These are phyloP conservation scores for Amblyraja radiata DNA, from an alignment of 2,797 vertebrate species.

Conservation along the genomic window DNA sequence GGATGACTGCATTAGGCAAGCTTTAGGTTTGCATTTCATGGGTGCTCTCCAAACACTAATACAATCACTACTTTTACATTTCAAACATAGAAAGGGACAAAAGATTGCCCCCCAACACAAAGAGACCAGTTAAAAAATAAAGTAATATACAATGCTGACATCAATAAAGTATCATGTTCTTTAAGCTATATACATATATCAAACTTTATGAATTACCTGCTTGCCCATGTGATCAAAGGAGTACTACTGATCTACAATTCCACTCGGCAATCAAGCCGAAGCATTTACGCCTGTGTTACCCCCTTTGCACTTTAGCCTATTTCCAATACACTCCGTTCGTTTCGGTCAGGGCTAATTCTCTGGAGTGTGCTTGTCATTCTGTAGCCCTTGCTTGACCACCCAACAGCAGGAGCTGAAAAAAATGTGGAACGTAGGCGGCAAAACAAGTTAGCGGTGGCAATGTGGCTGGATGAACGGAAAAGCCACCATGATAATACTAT, in stretches of 20 bases:
- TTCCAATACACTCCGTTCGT: neutral
- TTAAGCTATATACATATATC: neutral
- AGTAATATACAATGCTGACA: neutral
- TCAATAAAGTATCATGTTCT: neutral
- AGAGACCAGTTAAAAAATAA: neutral
- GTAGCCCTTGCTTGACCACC: neutral
- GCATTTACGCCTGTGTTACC: neutral
- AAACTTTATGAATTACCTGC: neutral
- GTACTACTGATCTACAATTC: neutral
- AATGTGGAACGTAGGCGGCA: neutral
- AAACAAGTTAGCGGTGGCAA: neutral
- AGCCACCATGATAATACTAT: neutral
- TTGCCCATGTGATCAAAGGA: neutral
- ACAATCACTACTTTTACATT: slow-evolving; percentile 22
- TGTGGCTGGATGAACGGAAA: neutral
- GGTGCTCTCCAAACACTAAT: neutral
- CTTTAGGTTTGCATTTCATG: slow-evolving; percentile 1
- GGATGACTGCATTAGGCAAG: neutral
- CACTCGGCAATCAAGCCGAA: neutral
- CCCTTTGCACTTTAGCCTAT: neutral
- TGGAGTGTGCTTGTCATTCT: slow-evolving; percentile 5
- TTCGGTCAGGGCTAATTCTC: neutral
- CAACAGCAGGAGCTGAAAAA: neutral
- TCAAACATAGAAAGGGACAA: neutral
- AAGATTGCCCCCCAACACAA: neutral